Percentiles rank a stretch among this genome's conserved stretches.
These are phyloP conservation scores for Dasysyrphus albostriatus DNA, from an alignment of 2,888 invertebrate species.

Conservation along the genomic window DNA sequence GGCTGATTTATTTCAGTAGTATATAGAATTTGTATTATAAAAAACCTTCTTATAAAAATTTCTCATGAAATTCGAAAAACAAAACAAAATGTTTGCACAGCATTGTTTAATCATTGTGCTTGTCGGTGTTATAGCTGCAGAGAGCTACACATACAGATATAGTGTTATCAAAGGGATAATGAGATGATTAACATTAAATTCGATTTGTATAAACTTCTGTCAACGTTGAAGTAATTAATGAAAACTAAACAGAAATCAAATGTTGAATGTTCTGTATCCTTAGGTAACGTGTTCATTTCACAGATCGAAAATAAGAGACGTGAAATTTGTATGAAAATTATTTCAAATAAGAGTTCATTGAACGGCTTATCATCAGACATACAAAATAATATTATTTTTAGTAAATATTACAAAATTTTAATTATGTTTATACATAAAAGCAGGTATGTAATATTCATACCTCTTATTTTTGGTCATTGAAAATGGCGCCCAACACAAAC, in stretches of 20 bases:
- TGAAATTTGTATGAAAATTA: not conserved
- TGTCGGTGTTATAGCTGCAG: not conserved
- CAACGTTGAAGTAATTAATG: slow-evolving; percentile 59
- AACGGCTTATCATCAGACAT: not conserved
- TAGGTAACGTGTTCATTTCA: not conserved
- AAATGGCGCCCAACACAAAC: not conserved
- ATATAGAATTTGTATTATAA: too few relatives aligned
- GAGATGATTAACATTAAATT: slow-evolving; percentile 71
- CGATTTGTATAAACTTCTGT: slow-evolving; percentile 48
- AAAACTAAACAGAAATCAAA: slow-evolving; percentile 66
- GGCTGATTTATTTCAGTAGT: too few relatives aligned
- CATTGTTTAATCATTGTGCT: not conserved
- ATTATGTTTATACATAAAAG: too few relatives aligned
- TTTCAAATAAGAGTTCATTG: not conserved
- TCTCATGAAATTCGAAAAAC: not conserved
- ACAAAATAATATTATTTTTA: too few relatives aligned
- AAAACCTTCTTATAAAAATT: too few relatives aligned
- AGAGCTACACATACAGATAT: not conserved
- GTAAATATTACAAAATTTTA: too few relatives aligned
- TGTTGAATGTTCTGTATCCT: not conserved
- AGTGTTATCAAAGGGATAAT: slow-evolving; percentile 62
- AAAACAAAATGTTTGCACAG: not conserved
- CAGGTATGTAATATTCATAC: too few relatives aligned
- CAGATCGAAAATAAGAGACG: not conserved
- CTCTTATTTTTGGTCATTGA: not conserved